Evolutionary conservation across 2,113 vertebrate species (phyloP), one percentile per base, ranked within the genome.

Genomic region (Chrysemys picta): DNA sequence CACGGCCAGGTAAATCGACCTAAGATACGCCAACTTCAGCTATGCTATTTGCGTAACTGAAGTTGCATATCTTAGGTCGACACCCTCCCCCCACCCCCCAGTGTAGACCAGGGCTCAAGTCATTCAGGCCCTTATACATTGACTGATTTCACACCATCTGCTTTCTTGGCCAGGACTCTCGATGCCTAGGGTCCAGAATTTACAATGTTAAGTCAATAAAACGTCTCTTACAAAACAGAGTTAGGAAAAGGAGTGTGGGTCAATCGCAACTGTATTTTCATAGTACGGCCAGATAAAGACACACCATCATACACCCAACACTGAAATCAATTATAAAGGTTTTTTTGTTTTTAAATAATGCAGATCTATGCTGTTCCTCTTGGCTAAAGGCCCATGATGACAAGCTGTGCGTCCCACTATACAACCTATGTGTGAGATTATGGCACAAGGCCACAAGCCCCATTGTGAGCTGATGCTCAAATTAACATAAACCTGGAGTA

Each of bases 101-200:
- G 13, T 50, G 4, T 50, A 50, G 50, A 50, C 4, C 13, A 50
- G 50, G 50, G 13, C 14, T 50, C 50, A 50, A 50, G 11, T 81
- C 84, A 95, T 92, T 97, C 89, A 97, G 93, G 54, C 35, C 35
- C 62, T 79, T 24, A 1, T 35, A 12, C 38, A 57, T 56, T 80
- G 72, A 47, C 85, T n/a, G 91, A 72, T 90, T 86, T 52, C 85
- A 91, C 87, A 57, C 85, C 13, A 47, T 27, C 24, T 8, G 6
- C 75, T 78, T 27, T 47, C 75, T 78, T 78, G 75, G 11, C 11
- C 42, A 8, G 24, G 42, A 14, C 65, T 12, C 42, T 45, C 1
- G 9, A 21, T 42, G n/a, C 72, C n/a, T 9, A 42, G 22, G 24
- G 21, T 47, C 45, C 24, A 14, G 13, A 45, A 42, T 78, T 78